phyloP scores from a whole-genome alignment of 1,140 invertebrate species.

The Leptestheria dahalacensis region DNA sequence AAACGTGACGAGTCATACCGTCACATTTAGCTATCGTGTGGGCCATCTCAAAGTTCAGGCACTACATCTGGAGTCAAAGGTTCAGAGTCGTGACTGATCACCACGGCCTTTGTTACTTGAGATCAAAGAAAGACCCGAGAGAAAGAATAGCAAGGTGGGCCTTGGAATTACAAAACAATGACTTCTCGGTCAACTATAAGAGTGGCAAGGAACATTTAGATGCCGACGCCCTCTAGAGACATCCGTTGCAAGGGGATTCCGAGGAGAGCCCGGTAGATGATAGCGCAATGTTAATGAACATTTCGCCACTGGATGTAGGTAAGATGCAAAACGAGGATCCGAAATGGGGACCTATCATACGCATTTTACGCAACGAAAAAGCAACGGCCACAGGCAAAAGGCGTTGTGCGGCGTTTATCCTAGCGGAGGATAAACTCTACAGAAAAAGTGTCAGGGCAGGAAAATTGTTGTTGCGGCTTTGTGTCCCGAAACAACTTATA shows the following conservation, averaged over 20 bases:
- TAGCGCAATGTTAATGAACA: background rate
- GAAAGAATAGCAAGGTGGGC: constrained; percentile 19
- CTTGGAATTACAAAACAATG: constrained; percentile 16
- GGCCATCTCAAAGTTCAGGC: constrained; percentile 19
- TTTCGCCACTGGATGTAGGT: too few relatives aligned
- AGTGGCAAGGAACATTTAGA: constrained; percentile 18
- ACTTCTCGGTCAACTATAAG: constrained; percentile 17
- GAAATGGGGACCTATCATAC: too few relatives aligned
- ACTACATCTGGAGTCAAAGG: constrained; percentile 21
- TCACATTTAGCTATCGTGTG: constrained; percentile 14
- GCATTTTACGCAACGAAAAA: too few relatives aligned
- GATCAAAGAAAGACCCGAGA: constrained; percentile 5
- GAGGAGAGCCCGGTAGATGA: background rate
- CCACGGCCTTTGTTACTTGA: constrained; percentile 18
- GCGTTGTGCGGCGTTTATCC: background rate
- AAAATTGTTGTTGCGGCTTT: background rate
- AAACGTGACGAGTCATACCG: too few relatives aligned
- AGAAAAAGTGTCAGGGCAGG: background rate
- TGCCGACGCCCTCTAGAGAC: constrained; percentile 18
- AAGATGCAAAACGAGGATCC: too few relatives aligned
- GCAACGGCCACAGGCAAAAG: background rate
- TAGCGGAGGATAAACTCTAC: background rate
- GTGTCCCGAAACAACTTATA: background rate
- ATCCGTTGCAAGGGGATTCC: background rate
- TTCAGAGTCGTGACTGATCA: constrained; percentile 22